phyloP scores from a whole-genome alignment of 2,888 invertebrate species.

The Ectemnius lituratus region DNA sequence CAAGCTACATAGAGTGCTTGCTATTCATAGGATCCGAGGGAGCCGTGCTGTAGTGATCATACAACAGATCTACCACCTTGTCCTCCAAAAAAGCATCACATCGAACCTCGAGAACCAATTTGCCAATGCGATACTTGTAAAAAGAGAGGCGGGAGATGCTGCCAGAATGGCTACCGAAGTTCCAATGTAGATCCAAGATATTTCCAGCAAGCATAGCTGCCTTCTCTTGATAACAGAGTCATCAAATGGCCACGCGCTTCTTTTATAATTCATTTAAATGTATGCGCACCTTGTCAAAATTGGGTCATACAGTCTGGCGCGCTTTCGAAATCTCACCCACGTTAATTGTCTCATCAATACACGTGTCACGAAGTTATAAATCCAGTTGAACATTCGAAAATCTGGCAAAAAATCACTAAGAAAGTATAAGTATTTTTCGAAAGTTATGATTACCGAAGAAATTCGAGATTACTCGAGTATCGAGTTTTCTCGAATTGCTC shows the following conservation, averaged over 20 bases:
- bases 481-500: no score
- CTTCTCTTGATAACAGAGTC: not conserved
- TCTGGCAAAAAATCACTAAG: no score
- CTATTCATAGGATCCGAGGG: constrained; percentile 56
- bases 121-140: constrained; percentile 60
- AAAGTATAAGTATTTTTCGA: no score
- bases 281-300: not conserved
- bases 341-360: no score
- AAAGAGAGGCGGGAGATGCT: constrained; percentile 46
- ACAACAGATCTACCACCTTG: constrained; percentile 35
- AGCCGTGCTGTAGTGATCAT: constrained; percentile 53
- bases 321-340: no score
- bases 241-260: not conserved
- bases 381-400: no score
- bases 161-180: constrained; percentile 36
- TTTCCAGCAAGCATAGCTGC: constrained; percentile 37
- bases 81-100: constrained; percentile 41
- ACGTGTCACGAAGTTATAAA: no score
- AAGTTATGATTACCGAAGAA: no score
- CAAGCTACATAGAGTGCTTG: not conserved
- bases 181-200: constrained; percentile 24
- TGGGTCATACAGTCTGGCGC: no score
- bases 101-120: constrained; percentile 32
- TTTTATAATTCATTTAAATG: not conserved
- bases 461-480: no score